These are phyloP conservation scores for Brenthis hecate DNA, from an alignment of 2,888 invertebrate species.

Conservation along the genomic window DNA sequence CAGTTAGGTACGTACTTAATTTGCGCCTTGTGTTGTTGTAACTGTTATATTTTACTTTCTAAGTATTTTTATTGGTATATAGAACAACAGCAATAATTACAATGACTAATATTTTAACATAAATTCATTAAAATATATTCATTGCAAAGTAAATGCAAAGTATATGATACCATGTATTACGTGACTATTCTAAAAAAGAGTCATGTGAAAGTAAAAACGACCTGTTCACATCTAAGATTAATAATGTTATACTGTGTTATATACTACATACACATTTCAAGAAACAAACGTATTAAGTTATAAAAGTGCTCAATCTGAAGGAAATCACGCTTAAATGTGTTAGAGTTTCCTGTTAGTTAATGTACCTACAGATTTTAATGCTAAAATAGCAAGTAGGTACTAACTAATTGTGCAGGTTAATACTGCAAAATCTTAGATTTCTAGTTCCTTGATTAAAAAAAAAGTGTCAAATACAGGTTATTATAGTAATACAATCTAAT, in stretches of 20 bases:
- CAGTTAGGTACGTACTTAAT: slow-evolving; percentile 1
- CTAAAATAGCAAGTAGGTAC: too few relatives aligned
- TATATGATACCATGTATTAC: background rate
- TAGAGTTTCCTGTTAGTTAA: too few relatives aligned
- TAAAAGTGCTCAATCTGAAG: too few relatives aligned
- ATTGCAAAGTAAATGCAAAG: background rate
- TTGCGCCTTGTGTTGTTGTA: background rate
- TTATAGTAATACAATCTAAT: too few relatives aligned
- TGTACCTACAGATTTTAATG: too few relatives aligned
- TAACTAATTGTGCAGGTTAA: too few relatives aligned
- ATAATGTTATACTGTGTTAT: background rate
- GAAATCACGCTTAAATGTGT: too few relatives aligned
- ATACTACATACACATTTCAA: background rate
- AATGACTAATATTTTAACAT: background rate
- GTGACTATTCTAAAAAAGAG: background rate
- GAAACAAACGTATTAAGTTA: too few relatives aligned
- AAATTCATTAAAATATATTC: background rate
- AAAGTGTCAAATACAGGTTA: too few relatives aligned
- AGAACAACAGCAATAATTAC: background rate
- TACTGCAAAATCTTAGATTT: too few relatives aligned
- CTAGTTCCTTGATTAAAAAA: too few relatives aligned
- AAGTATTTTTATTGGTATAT: background rate
- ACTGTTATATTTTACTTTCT: background rate
- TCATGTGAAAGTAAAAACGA: slow-evolving; percentile 5
- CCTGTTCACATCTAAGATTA: background rate